Base-by-base conservation (phyloP, 2,888 invertebrate species). In the Athetis lepigone region DNA sequence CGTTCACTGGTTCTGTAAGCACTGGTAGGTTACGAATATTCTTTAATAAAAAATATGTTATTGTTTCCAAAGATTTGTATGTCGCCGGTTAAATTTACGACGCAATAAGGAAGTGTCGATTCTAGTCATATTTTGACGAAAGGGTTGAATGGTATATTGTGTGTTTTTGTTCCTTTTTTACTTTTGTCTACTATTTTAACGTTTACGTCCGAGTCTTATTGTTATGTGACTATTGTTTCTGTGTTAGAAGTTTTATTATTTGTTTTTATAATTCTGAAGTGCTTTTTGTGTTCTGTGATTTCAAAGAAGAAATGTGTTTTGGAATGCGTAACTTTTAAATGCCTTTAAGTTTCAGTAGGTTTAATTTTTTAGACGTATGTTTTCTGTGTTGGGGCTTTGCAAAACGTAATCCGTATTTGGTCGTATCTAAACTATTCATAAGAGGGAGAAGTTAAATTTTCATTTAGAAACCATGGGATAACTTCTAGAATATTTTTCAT, bases 101-200 rank as follows among this genome's bases (percentile, higher is more conserved):
- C 65, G 89, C 92, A 94, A 94, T 94, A 94, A 95, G 95, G 95
- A 95, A 95, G 91, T 93, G 90, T 90, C 88, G 79, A 88, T 87
- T 85, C 85, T 81, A 84, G 83, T 85, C 85, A 91, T 93, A 90
- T 92, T 92, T 93, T 92, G 90, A 93, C 90, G 93, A 93, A 94
- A 94, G 95, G 93, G 91, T 93, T 95, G 90, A 92, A 94, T 90
- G 84, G 88, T 77, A 84, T 87, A 92, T 93, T 94, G 92, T 93
- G 64, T 71, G 81, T 85, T 85, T 90, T 90, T 90, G 87, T 90
- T 86, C 70, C 83, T 91, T 91, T 91, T 90, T 91, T 89, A 87
- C 79, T 87, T 89, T 88, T 89, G 85, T 90, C 73, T 66, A 79
- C 80, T 82, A 85, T 84, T 85, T 90, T 90, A 91, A 91, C 87